Conservation (phyloP, 2,797 vertebrate genomes). For the Sebastes melanostomus region DNA sequence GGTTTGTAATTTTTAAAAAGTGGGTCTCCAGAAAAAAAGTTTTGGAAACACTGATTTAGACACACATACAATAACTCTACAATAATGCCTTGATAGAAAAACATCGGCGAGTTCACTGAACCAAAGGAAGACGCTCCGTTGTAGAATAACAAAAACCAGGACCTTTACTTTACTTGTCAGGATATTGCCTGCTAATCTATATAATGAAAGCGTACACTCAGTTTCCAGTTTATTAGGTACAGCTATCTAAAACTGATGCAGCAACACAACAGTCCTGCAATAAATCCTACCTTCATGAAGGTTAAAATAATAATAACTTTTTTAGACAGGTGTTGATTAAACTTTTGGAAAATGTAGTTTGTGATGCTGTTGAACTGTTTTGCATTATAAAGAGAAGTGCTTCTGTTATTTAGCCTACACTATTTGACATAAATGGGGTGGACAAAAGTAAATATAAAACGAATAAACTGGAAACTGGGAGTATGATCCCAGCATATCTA, state of each 20-base stretch:
- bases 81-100: background rate
- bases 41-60: too few species aligned
- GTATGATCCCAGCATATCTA: background rate
- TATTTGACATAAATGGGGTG: too few species aligned
- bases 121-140: background rate
- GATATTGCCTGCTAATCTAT: background rate
- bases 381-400: too few species aligned
- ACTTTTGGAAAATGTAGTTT: background rate
- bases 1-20: too few species aligned
- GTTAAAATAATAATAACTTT: background rate
- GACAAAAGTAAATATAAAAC: background rate
- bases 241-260: background rate
- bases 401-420: too few species aligned
- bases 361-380: rapidly evolving
- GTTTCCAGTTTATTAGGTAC: background rate
- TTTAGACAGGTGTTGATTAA: too few species aligned
- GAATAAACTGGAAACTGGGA: background rate
- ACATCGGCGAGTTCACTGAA: background rate
- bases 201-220: background rate
- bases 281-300: background rate
- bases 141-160: background rate
- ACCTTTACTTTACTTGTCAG: background rate
- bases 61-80: background rate
- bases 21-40: too few species aligned
- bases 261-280: background rate